Evolutionary conservation across 1,140 invertebrate species (phyloP).

Genomic region (Acromyrmex heyeri): DNA sequence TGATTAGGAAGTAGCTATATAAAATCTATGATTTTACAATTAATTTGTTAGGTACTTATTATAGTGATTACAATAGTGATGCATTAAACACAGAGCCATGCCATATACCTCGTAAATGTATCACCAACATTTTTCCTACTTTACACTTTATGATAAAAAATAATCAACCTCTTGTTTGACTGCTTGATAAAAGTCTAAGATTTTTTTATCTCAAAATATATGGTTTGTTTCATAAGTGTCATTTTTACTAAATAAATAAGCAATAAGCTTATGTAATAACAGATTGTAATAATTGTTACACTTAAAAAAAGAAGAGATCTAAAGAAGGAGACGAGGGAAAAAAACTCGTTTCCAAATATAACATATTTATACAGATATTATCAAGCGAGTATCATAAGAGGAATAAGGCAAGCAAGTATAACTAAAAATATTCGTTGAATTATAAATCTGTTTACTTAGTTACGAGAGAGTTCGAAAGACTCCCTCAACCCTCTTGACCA

Average conservation of each 20-base stretch:
- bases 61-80: constrained; percentile 53
- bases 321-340: constrained; percentile 50
- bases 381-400: constrained; percentile 60
- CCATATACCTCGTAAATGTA: constrained; percentile 25
- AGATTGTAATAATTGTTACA: constrained; percentile 3
- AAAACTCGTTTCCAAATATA: constrained; percentile 47
- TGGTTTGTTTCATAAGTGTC: constrained; percentile 65
- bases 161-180: constrained; percentile 51
- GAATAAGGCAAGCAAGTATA: constrained; percentile 81
- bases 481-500: constrained; percentile 97
- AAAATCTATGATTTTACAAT: constrained; percentile 63
- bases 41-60: constrained; percentile 72
- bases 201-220: constrained; percentile 78
- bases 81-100: constrained; percentile 52
- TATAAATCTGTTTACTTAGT: constrained; percentile 61
- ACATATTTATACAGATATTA: constrained; percentile 66
- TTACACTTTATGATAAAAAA: constrained; percentile 63
- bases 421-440: constrained; percentile 68
- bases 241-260: constrained; percentile 53
- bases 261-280: constrained; percentile 63
- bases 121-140: constrained; percentile 22
- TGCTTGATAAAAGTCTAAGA: constrained; percentile 66
- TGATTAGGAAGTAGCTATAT: constrained; percentile 63
- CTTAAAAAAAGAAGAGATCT: constrained; percentile 45
- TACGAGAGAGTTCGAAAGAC: constrained; percentile 64